phyloP scores from a whole-genome alignment of 92 coral and sea anemone species.

The Metridium senile region DNA sequence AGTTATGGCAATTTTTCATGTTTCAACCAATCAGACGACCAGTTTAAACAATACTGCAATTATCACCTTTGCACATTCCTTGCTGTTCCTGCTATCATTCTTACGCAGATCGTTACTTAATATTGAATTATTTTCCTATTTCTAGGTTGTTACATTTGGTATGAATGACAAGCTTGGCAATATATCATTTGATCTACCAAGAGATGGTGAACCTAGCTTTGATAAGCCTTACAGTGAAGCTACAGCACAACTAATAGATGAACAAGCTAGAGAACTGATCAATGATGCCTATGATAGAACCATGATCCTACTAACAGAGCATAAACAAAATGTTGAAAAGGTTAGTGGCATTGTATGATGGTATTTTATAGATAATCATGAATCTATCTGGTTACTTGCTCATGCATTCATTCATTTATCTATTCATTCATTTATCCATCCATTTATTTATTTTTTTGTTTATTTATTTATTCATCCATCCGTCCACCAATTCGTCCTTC shows the following conservation, averaged over 20 bases:
- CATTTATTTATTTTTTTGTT: background rate
- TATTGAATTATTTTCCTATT: too few species aligned
- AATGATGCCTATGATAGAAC: slow-evolving; percentile 88
- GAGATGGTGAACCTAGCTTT: slow-evolving; percentile 96
- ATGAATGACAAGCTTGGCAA: slow-evolving; percentile 96
- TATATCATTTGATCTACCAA: slow-evolving; percentile 96
- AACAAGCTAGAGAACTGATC: slow-evolving; percentile 97
- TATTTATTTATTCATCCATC: too few species aligned
- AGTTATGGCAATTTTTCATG: too few species aligned
- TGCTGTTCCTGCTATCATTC: too few species aligned
- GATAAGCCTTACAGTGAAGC: slow-evolving; percentile 99
- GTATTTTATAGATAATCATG: too few species aligned
- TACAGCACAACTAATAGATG: slow-evolving; percentile 98
- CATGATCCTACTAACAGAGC: slow-evolving; percentile 58
- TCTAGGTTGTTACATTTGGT: slow-evolving; percentile 96
- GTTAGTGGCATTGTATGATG: slow-evolving; percentile 34
- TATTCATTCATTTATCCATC: background rate
- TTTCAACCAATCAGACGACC: too few species aligned
- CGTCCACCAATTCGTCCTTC: background rate
- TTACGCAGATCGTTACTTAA: too few species aligned
- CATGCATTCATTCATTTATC: background rate
- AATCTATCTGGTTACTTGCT: too few species aligned
- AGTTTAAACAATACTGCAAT: too few species aligned
- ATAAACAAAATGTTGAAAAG: slow-evolving; percentile 91
- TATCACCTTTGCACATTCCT: too few species aligned